Percentiles rank a stretch among this genome's conserved stretches.
These are phyloP conservation scores for Champsocephalus gunnari DNA, from an alignment of 2,797 vertebrate species.

Conservation along the genomic window DNA sequence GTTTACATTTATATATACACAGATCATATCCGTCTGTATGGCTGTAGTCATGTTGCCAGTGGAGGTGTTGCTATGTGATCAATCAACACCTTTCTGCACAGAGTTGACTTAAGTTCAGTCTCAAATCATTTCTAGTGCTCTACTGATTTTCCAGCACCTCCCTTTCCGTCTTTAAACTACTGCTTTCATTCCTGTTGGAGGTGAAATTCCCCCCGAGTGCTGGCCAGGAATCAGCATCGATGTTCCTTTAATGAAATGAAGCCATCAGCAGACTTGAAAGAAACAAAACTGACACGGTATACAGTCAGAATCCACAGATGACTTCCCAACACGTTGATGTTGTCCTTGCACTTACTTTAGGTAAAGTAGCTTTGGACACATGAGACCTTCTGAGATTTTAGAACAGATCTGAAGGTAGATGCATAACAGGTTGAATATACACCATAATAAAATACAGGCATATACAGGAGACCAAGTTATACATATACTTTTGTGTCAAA, in stretches of 20 bases:
- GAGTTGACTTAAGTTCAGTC: conserved; percentile 9
- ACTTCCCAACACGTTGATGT: conserved; percentile 28
- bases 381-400: neutral
- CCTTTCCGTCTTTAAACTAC: conserved; percentile 47
- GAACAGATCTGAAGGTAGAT: conserved; percentile 22
- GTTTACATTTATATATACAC: neutral
- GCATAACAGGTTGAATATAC: neutral
- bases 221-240: conserved; percentile 53
- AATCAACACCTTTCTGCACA: conserved; percentile 8
- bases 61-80: neutral
- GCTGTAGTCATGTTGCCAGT: neutral
- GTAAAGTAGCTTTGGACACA: conserved; percentile 4
- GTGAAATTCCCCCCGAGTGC: conserved; percentile 53
- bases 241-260: conserved; percentile 50
- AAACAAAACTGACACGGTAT: conserved; percentile 41
- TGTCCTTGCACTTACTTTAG: conserved; percentile 16
- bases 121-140: neutral
- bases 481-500: neutral
- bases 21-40: neutral
- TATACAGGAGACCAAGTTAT: neutral
- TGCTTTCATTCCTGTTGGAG: conserved; percentile 46
- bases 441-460: conserved; percentile 1
- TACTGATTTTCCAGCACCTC: conserved; percentile 28
- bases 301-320: conserved; percentile 13
- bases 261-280: conserved; percentile 44